phyloP scores from a whole-genome alignment of 2,113 vertebrate species.

The Lophotis ruficrista region DNA sequence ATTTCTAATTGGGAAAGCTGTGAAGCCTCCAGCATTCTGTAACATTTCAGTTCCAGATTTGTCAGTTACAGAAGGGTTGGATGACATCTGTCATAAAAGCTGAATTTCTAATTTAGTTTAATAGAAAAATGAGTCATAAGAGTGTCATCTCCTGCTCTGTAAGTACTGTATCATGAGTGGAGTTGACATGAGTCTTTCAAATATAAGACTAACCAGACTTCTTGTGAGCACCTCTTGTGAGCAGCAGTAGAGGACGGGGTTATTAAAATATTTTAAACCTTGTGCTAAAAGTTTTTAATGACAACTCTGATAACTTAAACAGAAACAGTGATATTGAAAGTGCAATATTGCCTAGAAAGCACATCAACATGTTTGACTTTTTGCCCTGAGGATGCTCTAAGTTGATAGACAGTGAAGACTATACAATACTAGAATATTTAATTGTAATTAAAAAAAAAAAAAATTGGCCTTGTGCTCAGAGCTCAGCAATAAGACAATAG shows the following conservation, averaged over 20 bases:
- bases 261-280: neutral
- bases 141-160: neutral
- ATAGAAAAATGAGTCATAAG: neutral
- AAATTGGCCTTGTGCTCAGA: neutral
- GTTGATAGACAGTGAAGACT: neutral
- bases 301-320: neutral
- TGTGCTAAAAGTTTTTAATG: neutral
- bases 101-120: constrained; percentile 30
- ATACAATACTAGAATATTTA: neutral
- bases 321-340: neutral
- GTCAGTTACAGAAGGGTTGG: neutral
- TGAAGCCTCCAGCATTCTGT: constrained; percentile 8
- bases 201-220: neutral
- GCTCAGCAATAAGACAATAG: neutral
- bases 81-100: constrained; percentile 9
- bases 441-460: neutral
- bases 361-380: neutral
- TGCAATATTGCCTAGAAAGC: neutral
- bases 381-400: neutral
- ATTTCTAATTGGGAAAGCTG: neutral
- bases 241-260: neutral
- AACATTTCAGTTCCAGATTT: constrained; percentile 4
- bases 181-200: neutral
- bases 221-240: neutral
- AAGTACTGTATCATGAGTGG: neutral